A percentile compares a stretch with the other conserved stretches of the same genome.
These are phyloP conservation scores for Manis javanica DNA, from an alignment of 2,797 vertebrate genomes.

Conservation along the genomic window DNA sequence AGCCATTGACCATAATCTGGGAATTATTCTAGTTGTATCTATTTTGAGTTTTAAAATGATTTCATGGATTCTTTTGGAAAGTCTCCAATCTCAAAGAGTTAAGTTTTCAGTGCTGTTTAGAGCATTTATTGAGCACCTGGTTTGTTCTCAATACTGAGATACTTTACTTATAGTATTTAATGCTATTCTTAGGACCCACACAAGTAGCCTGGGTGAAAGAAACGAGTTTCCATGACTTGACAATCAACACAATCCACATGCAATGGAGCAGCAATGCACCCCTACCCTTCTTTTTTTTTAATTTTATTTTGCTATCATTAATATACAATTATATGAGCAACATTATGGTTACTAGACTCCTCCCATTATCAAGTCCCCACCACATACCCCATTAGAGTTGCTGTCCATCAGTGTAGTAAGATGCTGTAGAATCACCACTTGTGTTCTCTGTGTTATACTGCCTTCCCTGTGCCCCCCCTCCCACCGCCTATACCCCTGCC, in stretches of 20 bases:
- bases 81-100: background rate
- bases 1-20: background rate
- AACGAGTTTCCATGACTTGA: background rate
- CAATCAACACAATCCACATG: fast-evolving
- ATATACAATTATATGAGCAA: too few relatives aligned
- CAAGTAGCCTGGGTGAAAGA: background rate
- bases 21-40: background rate
- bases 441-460: too few relatives aligned
- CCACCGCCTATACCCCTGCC: background rate
- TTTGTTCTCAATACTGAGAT: background rate
- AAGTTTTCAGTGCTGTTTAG: background rate
- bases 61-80: background rate
- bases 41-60: background rate
- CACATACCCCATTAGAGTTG: too few relatives aligned
- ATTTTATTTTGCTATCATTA: too few relatives aligned
- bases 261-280: background rate
- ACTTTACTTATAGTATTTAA: fast-evolving
- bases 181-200: background rate
- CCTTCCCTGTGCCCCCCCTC: too few relatives aligned
- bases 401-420: too few relatives aligned
- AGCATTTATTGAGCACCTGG: fast-evolving
- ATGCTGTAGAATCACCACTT: too few relatives aligned
- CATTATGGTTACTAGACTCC: too few relatives aligned
- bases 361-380: too few relatives aligned
- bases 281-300: background rate